These are phyloP conservation scores for Agrotis ipsilon DNA, from an alignment of 2,888 invertebrate genomes.

Conservation along the genomic window DNA sequence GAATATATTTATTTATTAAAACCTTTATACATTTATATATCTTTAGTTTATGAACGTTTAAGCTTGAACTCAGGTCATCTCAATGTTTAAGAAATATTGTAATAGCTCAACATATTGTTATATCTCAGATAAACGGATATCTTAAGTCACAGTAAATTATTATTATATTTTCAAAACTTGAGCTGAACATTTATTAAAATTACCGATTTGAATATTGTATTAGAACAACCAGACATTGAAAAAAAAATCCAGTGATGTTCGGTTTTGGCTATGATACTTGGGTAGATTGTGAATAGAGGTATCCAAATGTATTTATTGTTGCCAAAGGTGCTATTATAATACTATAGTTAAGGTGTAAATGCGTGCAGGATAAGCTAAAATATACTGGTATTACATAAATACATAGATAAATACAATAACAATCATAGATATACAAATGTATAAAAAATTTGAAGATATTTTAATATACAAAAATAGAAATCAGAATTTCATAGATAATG, in stretches of 20 bases:
- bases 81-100: conserved; percentile 10
- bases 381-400: conserved; percentile 14
- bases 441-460: not conserved
- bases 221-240: not conserved
- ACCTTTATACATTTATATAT: not conserved
- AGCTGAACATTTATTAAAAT: not conserved
- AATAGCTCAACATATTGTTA: conserved; percentile 9
- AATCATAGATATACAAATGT: conserved; percentile 12
- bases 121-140: conserved; percentile 11
- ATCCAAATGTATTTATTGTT: conserved; percentile 33
- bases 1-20: conserved; percentile 19
- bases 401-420: conserved; percentile 9
- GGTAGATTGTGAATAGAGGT: conserved; percentile 13
- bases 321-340: conserved; percentile 62
- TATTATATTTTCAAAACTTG: not conserved
- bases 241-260: not conserved
- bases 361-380: conserved; percentile 19
- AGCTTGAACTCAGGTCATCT: conserved; percentile 33
- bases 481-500: conserved; percentile 6
- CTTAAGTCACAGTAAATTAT: conserved; percentile 11
- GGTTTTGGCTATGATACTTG: not conserved
- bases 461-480: conserved; percentile 4
- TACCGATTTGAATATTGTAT: not conserved
- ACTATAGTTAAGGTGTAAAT: conserved; percentile 43
- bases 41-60: conserved; percentile 21